Evolutionary conservation across 2,888 invertebrate species (phyloP), one percentile per base, ranked within the genome.

Genomic region (Thymelicus acteon): DNA sequence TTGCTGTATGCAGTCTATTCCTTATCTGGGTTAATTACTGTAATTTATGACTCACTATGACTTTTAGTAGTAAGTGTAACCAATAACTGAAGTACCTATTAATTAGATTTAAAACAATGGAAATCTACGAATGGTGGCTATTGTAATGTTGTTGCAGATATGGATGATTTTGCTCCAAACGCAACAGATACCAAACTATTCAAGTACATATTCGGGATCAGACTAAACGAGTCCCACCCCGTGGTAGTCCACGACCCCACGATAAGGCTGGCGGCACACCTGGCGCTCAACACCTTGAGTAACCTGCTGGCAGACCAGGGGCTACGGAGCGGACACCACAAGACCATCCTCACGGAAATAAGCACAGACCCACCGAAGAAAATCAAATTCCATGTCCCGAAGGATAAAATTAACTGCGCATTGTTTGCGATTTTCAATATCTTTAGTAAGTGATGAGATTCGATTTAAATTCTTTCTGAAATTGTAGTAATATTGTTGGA

Each of bases 351-450:
- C 1, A 64, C 70, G 15, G 64, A 64, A 40, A 58, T 70, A 49
- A 70, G 64, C 31, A 15, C 40, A 13, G 60, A 69, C 13, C 58
- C 39, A 48, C 69, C 69, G n/a, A 6, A 57, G 7, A 7, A 10
- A 24, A 37, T 1, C 4, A 69, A 58, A 48, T n/a, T 63, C 0
- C 69, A 69, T n/a, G 49, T 69, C 6, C 73, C 75, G 7, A 77
- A 77, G 49, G 63, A 72, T 13, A 69, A 69, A 47, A 68, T 72
- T 31, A 73, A 75, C 39, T 76, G 76, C 65, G 71, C 74, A 7
- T 57, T 75, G 0, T 77, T 78, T 61, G 71, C 75, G 1, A 68
- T 74, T 13, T 74, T 78, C 37, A 75, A 74, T 63, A 71, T 76
- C 4, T 76, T 73, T 60, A 67, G 77, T 78, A 66, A 76, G 76